phyloP scores from a whole-genome alignment of 1,140 invertebrate species.

The Andricus grossulariae region DNA sequence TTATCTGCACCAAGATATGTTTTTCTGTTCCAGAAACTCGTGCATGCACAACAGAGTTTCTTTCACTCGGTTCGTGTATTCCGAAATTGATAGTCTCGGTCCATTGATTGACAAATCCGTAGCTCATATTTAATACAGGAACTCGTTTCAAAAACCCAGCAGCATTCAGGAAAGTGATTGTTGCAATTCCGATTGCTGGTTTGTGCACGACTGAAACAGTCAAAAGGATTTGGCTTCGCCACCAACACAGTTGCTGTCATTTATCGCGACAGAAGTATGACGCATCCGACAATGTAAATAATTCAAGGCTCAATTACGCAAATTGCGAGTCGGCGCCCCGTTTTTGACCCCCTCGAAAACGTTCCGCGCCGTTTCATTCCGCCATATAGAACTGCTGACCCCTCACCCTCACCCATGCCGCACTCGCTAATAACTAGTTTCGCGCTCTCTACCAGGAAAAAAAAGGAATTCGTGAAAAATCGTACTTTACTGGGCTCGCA shows the following conservation, averaged over 20 bases:
- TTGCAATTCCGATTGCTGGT: neutral
- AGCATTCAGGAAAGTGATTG: neutral
- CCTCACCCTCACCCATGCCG: constrained; percentile 24
- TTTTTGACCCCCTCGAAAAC: constrained; percentile 46
- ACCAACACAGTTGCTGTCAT: constrained; percentile 51
- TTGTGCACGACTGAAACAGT: neutral
- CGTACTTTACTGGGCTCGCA: constrained; percentile 10
- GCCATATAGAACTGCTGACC: constrained; percentile 36
- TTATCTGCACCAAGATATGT: no score
- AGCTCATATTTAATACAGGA: no score
- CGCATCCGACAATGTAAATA: constrained; percentile 73
- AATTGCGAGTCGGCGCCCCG: constrained; percentile 65
- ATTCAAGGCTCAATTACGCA: constrained; percentile 75
- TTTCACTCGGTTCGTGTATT: no score
- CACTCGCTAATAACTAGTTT: constrained; percentile 61
- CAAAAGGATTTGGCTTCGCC: constrained; percentile 14
- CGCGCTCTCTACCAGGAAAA: constrained; percentile 40
- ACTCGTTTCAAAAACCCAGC: neutral
- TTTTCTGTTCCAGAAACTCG: no score
- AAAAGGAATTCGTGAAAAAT: constrained; percentile 45
- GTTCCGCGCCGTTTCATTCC: constrained; percentile 56
- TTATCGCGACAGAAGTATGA: constrained; percentile 72
- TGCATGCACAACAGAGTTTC: no score
- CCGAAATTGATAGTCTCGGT: no score
- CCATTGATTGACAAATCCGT: no score